Base-by-base conservation (phyloP, 2,888 invertebrate genomes). In the Serripes groenlandicus region DNA sequence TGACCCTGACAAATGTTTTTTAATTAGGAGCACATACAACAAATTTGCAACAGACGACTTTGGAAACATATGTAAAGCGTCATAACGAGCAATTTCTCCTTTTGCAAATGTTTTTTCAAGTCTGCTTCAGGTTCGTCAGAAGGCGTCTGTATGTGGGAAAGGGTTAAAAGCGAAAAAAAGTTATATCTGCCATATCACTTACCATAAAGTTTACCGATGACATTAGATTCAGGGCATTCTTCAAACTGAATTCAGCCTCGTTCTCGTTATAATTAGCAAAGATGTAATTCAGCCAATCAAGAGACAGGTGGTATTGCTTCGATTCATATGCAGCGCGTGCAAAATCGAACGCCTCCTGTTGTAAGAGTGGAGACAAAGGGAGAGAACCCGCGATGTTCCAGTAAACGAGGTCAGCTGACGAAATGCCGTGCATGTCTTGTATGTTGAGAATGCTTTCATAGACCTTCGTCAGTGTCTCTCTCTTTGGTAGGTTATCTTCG, bases 171-270 rank as follows among this genome's bases (percentile, higher is more conserved):
- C n/a, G n/a, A n/a, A n/a, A n/a, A n/a, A n/a, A n/a, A n/a, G n/a
- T n/a, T n/a, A n/a, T n/a, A n/a, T n/a, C n/a, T n/a, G n/a, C n/a
- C n/a, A n/a, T n/a, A n/a, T 5, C 3, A 23, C 78, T 42, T 78
- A 90, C 90, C 87, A 81, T 87, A 30, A 77, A 86, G 52, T 88
- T 88, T n/a, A 87, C 76, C 4, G 88, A 85, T 0, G 89, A 86
- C 69, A 89, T 35, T 18, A 86, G 18, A 32, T 75, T 89, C 26
- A 83, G 42, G 1, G 82, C 81, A 32, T 78, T 84, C 0, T 72
- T 74, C 28, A 79, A 32, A 23, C 62, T 73, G 52, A 83, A 83
- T 0, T 64, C 30, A 1, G 76, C 69, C 0, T 56, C 68, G 15
- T 71, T 34, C 15, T 78, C 28, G 21, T 60, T 28, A 23, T 75